Conservation (phyloP, 2,113 vertebrate genomes). For the Poicephalus meyeri region DNA sequence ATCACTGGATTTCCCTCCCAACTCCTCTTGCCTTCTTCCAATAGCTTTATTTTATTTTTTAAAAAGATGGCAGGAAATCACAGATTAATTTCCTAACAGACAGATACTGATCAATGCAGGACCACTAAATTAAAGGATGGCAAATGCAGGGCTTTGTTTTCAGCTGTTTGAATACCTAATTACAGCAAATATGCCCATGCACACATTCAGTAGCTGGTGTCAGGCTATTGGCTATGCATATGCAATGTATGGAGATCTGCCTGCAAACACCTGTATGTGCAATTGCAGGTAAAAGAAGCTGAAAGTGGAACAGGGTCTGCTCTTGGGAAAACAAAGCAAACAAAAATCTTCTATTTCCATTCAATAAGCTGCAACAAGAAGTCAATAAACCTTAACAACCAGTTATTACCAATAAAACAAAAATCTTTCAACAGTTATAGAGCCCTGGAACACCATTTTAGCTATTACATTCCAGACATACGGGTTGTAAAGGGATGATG, state of each 20-base stretch:
- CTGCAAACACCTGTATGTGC: neutral
- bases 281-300: neutral
- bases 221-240: neutral
- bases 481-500: neutral
- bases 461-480: neutral
- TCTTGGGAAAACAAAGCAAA: neutral
- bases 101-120: neutral
- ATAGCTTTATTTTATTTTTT: neutral
- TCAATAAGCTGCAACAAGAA: neutral
- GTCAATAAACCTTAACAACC: neutral
- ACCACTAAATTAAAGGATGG: neutral
- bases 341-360: neutral
- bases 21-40: neutral
- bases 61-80: neutral
- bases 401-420: neutral
- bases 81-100: neutral
- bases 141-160: neutral
- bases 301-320: neutral
- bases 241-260: neutral
- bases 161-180: neutral
- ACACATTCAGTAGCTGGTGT: neutral
- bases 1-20: neutral
- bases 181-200: neutral
- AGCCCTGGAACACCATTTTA: neutral
- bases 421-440: neutral